Evolutionary conservation across 1,140 invertebrate genomes (phyloP), one percentile per base, ranked within the genome.

Genomic region (Drosophila bocqueti): DNA sequence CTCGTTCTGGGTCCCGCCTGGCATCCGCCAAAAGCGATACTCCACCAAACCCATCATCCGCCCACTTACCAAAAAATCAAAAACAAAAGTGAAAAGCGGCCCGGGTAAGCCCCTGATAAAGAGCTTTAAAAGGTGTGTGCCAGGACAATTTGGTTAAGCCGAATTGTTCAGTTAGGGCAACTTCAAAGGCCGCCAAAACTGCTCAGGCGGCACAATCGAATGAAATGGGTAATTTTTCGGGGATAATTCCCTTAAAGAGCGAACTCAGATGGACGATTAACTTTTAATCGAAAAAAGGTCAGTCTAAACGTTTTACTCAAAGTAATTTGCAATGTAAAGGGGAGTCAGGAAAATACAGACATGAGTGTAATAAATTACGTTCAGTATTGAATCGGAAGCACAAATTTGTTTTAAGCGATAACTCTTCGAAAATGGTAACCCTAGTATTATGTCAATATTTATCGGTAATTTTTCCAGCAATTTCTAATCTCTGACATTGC

Each of bases 161-260:
- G 62, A 76, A 76, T 24, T 67, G 50, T 47, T 58, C 36, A 58
- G 45, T 59, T 60, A 40, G 38, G 31, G 55, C 43, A 52, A 84
- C 77, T 81, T 85, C 82, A 85, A 84, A 84, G 38, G 26, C 62
- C 29, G 11, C 46, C 52, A 75, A 65, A 79, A n/a, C 52, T 76
- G 71, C 55, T 63, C 62, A 69, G 64, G 47, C 60, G 31, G 68
- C 81, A 69, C 62, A 81, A 71, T 81, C 57, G 42, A 76, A 66
- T 81, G 60, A 58, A 59, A 60, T 34, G 54, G 58, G 40, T 62
- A 66, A 63, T 66, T 63, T 63, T 66, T 21, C 40, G 42, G 47
- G 63, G 47, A 69, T 68, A 69, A 69, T 52, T 40, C 36, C 18
- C 16, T 21, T 29, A 40, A 63, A 52, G 29, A 45, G 47, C 11